A percentile compares a stretch with the other conserved stretches of the same genome.
These are phyloP conservation scores for Collichthys lucidus DNA, from an alignment of 2,113 vertebrate genomes.

Conservation along the genomic window DNA sequence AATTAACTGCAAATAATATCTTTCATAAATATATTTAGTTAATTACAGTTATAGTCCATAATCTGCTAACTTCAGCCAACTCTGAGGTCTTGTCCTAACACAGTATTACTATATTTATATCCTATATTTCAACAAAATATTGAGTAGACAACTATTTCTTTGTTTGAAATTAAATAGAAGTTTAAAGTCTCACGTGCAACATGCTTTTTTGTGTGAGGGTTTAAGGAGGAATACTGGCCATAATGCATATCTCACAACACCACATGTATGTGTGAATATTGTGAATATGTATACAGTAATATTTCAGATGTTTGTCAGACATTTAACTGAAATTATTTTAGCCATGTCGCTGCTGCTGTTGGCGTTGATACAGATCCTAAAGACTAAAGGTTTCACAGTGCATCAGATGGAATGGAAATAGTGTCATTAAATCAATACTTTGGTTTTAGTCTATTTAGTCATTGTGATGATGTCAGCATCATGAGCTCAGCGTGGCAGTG, in stretches of 20 bases:
- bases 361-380: no score
- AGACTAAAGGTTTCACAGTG: not conserved
- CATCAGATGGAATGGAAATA: constrained; percentile 7
- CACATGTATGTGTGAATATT: not conserved
- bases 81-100: not conserved
- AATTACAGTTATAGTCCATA: not conserved
- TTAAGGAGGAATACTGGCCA: not conserved
- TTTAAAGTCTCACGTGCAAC: not conserved
- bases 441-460: constrained; percentile 34
- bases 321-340: not conserved
- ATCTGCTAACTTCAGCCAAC: not conserved
- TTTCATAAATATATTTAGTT: not conserved
- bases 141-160: not conserved
- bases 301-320: not conserved
- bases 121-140: not conserved
- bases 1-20: not conserved
- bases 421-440: constrained; percentile 34
- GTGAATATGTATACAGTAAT: no score
- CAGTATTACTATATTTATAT: no score
- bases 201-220: not conserved
- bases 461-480: constrained; percentile 18
- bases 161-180: not conserved
- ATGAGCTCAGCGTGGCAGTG: constrained; percentile 25
- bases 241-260: not conserved
- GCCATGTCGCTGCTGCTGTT: not conserved